Percentiles rank a stretch among this genome's conserved stretches.
These are phyloP conservation scores for Origma solitaria DNA, from an alignment of 2,113 vertebrate genomes.

Conservation along the genomic window DNA sequence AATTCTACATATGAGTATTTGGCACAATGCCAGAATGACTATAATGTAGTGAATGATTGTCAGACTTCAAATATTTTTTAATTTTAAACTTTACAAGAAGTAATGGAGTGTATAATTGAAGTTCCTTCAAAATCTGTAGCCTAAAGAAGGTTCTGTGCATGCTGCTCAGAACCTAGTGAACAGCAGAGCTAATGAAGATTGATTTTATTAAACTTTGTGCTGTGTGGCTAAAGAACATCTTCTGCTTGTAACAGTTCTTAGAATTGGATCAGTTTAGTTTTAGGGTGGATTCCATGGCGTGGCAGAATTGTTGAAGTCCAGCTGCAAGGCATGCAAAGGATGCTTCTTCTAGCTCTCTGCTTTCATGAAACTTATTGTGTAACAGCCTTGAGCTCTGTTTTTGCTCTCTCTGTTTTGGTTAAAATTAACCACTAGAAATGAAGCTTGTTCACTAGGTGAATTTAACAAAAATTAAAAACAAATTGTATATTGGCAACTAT, in stretches of 20 bases:
- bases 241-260: not conserved
- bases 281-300: not conserved
- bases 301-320: not conserved
- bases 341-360: not conserved
- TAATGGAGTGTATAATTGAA: not conserved
- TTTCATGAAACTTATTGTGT: not conserved
- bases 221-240: not conserved
- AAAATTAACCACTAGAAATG: not conserved
- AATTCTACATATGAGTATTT: not conserved
- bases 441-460: not conserved
- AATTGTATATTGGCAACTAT: not conserved
- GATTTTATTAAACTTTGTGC: not conserved
- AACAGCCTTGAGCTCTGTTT: not conserved
- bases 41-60: not conserved
- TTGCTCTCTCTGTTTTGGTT: not conserved
- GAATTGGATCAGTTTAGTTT: not conserved
- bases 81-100: not conserved
- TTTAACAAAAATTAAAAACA: not conserved
- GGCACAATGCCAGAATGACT: not conserved
- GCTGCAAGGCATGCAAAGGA: not conserved
- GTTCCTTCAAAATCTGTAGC: not conserved
- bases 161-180: not conserved
- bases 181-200: not conserved
- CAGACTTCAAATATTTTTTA: not conserved
- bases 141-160: not conserved